phyloP scores from a whole-genome alignment of 2,113 vertebrate genomes.

The Ictalurus furcatus region DNA sequence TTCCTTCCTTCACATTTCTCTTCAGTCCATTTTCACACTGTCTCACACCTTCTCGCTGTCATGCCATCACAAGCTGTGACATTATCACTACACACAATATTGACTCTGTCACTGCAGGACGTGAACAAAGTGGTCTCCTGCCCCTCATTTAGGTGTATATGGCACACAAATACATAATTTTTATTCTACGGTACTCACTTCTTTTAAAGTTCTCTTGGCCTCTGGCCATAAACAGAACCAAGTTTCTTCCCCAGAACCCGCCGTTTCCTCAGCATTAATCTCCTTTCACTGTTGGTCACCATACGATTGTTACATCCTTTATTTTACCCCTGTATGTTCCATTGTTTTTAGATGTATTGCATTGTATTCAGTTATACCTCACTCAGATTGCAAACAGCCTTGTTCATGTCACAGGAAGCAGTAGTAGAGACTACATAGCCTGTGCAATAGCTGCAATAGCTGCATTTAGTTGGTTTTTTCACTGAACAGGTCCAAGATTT shows the following conservation, averaged over 20 bases:
- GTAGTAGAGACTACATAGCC: constrained; percentile 6
- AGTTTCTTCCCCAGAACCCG: constrained; percentile 40
- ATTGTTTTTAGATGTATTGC: constrained; percentile 4
- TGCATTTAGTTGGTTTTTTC: background rate
- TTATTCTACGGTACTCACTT: background rate
- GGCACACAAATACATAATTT: background rate
- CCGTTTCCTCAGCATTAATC: constrained; percentile 28
- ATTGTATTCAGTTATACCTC: constrained; percentile 40
- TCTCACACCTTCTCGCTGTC: background rate
- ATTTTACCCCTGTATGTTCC: constrained; percentile 10
- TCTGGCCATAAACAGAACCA: background rate
- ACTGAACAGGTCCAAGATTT: background rate
- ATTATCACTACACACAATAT: constrained; percentile 3
- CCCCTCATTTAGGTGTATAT: background rate
- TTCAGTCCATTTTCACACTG: background rate
- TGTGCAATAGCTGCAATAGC: constrained; percentile 23
- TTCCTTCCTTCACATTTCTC: no score
- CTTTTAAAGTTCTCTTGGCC: background rate
- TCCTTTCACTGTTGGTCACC: constrained; percentile 43
- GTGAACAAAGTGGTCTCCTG: background rate
- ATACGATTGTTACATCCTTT: constrained; percentile 50
- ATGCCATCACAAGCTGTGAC: constrained; percentile 11
- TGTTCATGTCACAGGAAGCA: constrained; percentile 32
- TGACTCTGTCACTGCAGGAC: constrained; percentile 45
- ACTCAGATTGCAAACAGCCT: constrained; percentile 29